These are phyloP conservation scores for Diadophis punctatus DNA, from an alignment of 2,113 vertebrate genomes.

Conservation along the genomic window DNA sequence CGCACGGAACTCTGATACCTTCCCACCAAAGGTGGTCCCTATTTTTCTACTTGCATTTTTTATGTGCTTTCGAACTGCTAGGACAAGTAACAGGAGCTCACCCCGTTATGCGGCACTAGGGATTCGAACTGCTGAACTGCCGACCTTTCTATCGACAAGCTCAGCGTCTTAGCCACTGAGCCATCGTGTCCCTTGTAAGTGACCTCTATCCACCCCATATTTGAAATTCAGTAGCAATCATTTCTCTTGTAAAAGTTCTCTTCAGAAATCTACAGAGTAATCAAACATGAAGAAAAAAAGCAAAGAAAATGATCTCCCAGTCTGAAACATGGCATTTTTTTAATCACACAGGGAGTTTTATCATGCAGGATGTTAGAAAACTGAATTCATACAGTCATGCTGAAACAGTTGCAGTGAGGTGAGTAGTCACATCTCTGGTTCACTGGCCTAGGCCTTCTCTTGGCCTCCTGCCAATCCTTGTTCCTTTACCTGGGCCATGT, in stretches of 20 bases:
- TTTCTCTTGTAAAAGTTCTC: conserved; percentile 48
- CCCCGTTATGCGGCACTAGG: too few species aligned
- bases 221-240: conserved; percentile 57
- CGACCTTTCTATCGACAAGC: too few species aligned
- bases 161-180: too few species aligned
- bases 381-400: neutral
- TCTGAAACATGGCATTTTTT: conserved; percentile 3
- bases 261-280: conserved; percentile 39
- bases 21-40: too few species aligned
- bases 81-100: too few species aligned
- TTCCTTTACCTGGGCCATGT: neutral
- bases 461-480: neutral
- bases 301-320: conserved; percentile 23
- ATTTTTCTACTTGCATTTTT: too few species aligned
- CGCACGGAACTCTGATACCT: too few species aligned
- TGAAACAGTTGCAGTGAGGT: neutral
- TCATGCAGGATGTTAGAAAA: neutral
- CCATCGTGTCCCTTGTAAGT: too few species aligned
- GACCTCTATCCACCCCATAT: conserved; percentile 38
- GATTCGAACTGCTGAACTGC: too few species aligned
- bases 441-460: neutral
- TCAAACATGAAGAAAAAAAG: conserved; percentile 23
- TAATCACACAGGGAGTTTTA: neutral
- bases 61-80: too few species aligned
- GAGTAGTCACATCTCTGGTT: neutral